A percentile compares a stretch with the other conserved stretches of the same genome.
These are phyloP conservation scores for Nyctalus aviator DNA, from an alignment of 2,797 vertebrate genomes.

Conservation along the genomic window DNA sequence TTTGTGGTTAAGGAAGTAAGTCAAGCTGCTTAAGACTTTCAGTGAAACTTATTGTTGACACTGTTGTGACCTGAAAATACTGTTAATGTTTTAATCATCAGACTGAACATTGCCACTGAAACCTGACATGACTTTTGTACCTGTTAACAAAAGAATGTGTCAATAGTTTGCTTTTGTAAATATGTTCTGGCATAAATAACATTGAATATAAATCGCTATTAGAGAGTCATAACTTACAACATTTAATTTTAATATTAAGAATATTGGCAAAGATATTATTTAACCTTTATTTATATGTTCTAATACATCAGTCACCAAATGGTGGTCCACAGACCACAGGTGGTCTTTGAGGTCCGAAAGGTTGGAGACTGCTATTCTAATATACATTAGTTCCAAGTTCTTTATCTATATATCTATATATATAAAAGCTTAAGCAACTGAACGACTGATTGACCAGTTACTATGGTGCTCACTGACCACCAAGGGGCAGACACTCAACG, in stretches of 20 bases:
- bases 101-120: neutral
- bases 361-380: no score
- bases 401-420: neutral
- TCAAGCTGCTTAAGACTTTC: constrained; percentile 7
- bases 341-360: no score
- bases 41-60: neutral
- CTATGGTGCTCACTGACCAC: no score
- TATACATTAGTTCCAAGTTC: neutral
- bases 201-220: constrained; percentile 42
- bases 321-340: no score
- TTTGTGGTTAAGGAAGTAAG: neutral
- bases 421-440: no score
- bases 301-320: neutral
- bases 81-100: neutral
- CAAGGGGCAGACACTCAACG: no score
- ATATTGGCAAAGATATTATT: neutral
- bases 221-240: neutral
- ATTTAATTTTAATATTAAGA: constrained; percentile 54
- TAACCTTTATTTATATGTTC: constrained; percentile 26
- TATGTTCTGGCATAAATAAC: constrained; percentile 15
- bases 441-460: no score
- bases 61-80: neutral
- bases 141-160: neutral
- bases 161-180: constrained; percentile 3
- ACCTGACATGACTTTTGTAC: neutral